phyloP scores from a whole-genome alignment of 2,888 invertebrate species.

The Sussaba pulchella region DNA sequence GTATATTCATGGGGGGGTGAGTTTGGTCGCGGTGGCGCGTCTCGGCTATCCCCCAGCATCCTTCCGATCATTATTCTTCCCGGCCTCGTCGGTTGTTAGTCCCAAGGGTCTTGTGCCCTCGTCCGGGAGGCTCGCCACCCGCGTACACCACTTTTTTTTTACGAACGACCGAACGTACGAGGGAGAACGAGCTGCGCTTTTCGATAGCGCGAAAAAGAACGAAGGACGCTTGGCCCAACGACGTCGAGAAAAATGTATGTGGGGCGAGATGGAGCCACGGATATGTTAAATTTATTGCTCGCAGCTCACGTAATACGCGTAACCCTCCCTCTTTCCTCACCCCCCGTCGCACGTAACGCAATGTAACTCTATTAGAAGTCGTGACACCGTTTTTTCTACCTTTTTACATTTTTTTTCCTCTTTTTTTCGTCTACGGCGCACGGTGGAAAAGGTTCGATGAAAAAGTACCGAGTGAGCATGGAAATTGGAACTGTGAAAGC shows the following conservation, averaged over 20 bases:
- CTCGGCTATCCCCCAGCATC: constrained; percentile 49
- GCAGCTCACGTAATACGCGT: constrained; percentile 39
- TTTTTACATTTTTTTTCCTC: constrained; percentile 12
- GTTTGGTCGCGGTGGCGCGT: constrained; percentile 49
- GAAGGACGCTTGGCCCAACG: not conserved
- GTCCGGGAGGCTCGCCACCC: constrained; percentile 34
- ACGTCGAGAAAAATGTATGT: constrained; percentile 8
- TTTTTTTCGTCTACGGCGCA: not conserved
- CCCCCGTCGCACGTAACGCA: constrained; percentile 46
- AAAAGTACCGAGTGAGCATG: not conserved
- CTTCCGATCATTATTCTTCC: constrained; percentile 64
- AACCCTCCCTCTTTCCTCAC: too few relatives aligned
- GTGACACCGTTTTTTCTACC: constrained; percentile 19
- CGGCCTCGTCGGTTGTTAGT: constrained; percentile 57
- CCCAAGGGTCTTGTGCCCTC: constrained; percentile 64
- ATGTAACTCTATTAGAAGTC: constrained; percentile 44
- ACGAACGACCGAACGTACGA: too few relatives aligned
- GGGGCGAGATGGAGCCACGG: constrained; percentile 47
- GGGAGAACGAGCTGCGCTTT: not conserved
- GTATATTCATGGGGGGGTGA: constrained; percentile 72
- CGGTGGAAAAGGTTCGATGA: not conserved
- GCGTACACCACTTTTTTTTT: constrained; percentile 10
- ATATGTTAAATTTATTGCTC: constrained; percentile 59
- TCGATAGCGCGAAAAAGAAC: not conserved
- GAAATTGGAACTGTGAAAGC: not conserved